These are phyloP conservation scores for Tiphia femorata DNA, from an alignment of 2,888 invertebrate genomes.

Conservation along the genomic window DNA sequence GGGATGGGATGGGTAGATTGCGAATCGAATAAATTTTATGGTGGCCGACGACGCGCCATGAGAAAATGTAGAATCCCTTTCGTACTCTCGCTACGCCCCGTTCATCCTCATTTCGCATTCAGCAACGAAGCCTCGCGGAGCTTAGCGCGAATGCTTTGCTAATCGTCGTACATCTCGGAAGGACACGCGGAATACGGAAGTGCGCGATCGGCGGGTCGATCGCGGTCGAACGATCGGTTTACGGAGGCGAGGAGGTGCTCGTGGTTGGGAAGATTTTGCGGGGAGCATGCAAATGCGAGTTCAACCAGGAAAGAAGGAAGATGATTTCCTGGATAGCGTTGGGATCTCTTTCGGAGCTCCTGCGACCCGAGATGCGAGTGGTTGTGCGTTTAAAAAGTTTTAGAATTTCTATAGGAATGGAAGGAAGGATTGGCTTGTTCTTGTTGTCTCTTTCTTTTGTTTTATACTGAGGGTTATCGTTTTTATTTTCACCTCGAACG, in stretches of 20 bases:
- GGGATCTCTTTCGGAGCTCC: too few relatives aligned
- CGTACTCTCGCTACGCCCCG: not conserved
- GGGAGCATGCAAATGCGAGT: not conserved
- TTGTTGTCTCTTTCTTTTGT: too few relatives aligned
- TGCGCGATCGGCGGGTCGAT: conserved; percentile 9
- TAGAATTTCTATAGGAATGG: too few relatives aligned
- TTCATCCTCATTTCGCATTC: conserved; percentile 37
- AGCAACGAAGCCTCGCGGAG: conserved; percentile 23
- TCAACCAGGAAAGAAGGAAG: too few relatives aligned
- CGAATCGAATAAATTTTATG: conserved; percentile 38
- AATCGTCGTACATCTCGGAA: conserved; percentile 42
- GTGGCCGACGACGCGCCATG: conserved; percentile 20
- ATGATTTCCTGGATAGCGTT: too few relatives aligned
- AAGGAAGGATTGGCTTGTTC: too few relatives aligned
- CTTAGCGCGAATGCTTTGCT: conserved; percentile 39
- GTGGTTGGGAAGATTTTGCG: too few relatives aligned
- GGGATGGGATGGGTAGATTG: conserved; percentile 7
- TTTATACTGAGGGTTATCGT: too few relatives aligned
- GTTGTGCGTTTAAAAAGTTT: too few relatives aligned
- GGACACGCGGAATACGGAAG: conserved; percentile 35
- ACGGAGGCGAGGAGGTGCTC: too few relatives aligned
- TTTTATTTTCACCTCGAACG: too few relatives aligned
- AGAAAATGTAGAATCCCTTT: conserved; percentile 27
- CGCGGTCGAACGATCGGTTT: conserved; percentile 18
- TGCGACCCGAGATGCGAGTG: too few relatives aligned